Percentiles rank a stretch among this genome's conserved stretches.
Conservation (phyloP, 2,888 invertebrate genomes). For the Ennomos quercinarius region DNA sequence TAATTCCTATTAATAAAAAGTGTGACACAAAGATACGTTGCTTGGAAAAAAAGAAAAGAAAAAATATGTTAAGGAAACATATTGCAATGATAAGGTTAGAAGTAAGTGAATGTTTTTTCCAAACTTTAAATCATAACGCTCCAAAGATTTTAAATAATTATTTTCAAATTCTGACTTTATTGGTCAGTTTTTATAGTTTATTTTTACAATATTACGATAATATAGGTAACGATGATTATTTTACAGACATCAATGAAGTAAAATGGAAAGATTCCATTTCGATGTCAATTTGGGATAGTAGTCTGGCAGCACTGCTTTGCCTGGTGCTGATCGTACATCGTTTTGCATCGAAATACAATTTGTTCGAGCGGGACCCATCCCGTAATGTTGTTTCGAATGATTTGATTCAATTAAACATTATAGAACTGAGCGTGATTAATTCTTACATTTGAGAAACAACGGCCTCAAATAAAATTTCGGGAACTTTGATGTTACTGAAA, state of each 20-base stretch:
- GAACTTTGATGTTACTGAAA: constrained; percentile 34
- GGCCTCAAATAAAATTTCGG: constrained; percentile 28
- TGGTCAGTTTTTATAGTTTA: too few relatives aligned
- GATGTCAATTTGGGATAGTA: not conserved
- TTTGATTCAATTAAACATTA: constrained; percentile 76
- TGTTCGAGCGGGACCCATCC: constrained; percentile 48
- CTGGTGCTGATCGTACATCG: constrained; percentile 50
- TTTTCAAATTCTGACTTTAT: too few relatives aligned
- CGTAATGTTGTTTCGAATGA: constrained; percentile 65
- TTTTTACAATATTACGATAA: too few relatives aligned
- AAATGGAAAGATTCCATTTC: too few relatives aligned
- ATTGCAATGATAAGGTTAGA: too few relatives aligned
- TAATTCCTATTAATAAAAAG: not conserved
- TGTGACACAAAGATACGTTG: not conserved
- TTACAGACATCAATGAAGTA: too few relatives aligned
- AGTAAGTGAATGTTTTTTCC: too few relatives aligned
- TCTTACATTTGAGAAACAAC: constrained; percentile 45
- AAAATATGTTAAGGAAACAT: too few relatives aligned
- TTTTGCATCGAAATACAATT: constrained; percentile 73
- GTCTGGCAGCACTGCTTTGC: constrained; percentile 18
- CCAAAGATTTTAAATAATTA: too few relatives aligned
- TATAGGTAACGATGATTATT: too few relatives aligned
- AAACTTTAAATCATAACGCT: too few relatives aligned
- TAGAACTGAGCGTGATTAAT: constrained; percentile 53
- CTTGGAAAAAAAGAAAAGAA: constrained; percentile 34